A percentile compares a stretch with the other conserved stretches of the same genome.
phyloP scores from a whole-genome alignment of 2,113 vertebrate species.

The Pithys albifrons region DNA sequence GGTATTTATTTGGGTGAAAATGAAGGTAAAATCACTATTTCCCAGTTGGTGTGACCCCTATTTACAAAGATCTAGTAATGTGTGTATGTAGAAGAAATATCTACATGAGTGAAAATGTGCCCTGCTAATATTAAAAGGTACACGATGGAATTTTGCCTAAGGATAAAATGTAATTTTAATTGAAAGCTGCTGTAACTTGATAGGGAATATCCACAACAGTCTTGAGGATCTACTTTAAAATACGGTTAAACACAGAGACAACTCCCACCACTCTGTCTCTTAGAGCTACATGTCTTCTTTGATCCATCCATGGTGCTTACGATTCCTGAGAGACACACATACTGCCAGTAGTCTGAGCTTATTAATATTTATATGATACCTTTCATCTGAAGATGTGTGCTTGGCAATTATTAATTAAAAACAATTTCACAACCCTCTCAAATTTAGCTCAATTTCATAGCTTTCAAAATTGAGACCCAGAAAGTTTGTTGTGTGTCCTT shows the following conservation, averaged over 20 bases:
- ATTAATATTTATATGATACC: conserved; percentile 60
- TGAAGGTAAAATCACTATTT: neutral
- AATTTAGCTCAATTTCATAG: conserved; percentile 13
- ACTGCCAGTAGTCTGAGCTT: conserved; percentile 36
- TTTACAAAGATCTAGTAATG: conserved; percentile 16
- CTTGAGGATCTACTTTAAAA: conserved; percentile 58
- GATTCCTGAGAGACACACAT: conserved; percentile 21
- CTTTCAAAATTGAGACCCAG: neutral
- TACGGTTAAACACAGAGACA: conserved; percentile 50
- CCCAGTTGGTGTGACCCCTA: conserved; percentile 15
- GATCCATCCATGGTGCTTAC: conserved; percentile 41
- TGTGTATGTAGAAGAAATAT: conserved; percentile 6
- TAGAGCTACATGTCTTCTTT: conserved; percentile 48
- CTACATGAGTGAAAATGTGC: conserved; percentile 30
- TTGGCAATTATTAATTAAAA: conserved; percentile 55
- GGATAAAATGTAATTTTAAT: conserved; percentile 67
- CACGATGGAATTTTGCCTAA: conserved; percentile 57
- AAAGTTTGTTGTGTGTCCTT: neutral
- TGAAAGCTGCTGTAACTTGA: conserved; percentile 70
- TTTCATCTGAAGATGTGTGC: conserved; percentile 22
- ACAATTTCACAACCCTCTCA: neutral
- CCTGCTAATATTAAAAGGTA: conserved; percentile 55
- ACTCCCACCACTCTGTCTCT: conserved; percentile 48
- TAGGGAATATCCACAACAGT: conserved; percentile 60
- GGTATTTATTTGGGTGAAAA: conserved; percentile 2